Evolutionary conservation across 2,797 vertebrate species (phyloP).

Genomic region (Sebastes miniatus): DNA sequence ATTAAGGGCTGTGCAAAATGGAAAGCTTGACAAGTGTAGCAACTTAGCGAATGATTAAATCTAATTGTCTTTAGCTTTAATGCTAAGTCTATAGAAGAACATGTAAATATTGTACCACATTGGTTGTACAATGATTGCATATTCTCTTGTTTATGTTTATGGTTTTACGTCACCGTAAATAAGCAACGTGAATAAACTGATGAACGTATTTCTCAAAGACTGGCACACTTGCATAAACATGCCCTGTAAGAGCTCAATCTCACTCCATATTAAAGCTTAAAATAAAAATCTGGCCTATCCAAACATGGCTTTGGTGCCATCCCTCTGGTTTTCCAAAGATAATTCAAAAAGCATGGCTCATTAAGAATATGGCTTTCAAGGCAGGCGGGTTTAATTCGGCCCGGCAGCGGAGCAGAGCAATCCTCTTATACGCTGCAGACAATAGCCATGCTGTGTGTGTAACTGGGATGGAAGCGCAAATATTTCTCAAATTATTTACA

Average conservation of each 20-base stretch:
- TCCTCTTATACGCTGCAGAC: conserved; percentile 60
- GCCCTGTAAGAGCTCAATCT: conserved; percentile 34
- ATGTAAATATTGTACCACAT: neutral
- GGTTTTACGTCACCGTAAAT: conserved; percentile 13
- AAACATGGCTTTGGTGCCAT: conserved; percentile 69
- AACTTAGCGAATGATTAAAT: neutral
- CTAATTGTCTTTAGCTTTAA: neutral
- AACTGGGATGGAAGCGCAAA: conserved; percentile 51
- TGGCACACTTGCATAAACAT: conserved; percentile 47
- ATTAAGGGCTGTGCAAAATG: neutral
- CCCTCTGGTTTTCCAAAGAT: conserved; percentile 63
- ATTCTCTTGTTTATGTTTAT: conserved; percentile 10
- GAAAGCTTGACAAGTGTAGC: neutral
- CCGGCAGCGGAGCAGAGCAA: conserved; percentile 52
- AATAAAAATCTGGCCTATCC: conserved; percentile 66
- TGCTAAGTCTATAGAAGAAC: neutral
- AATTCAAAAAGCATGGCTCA: conserved; percentile 77
- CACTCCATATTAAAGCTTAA: conserved; percentile 38
- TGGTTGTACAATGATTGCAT: neutral
- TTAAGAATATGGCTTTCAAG: conserved; percentile 67
- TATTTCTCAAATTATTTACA: conserved; percentile 69
- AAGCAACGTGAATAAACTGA: conserved; percentile 28
- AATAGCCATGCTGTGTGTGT: conserved; percentile 58
- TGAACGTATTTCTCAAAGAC: conserved; percentile 13
- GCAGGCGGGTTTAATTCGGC: conserved; percentile 58